Conservation (phyloP, 2,113 vertebrate species). For the Bos taurus region DNA sequence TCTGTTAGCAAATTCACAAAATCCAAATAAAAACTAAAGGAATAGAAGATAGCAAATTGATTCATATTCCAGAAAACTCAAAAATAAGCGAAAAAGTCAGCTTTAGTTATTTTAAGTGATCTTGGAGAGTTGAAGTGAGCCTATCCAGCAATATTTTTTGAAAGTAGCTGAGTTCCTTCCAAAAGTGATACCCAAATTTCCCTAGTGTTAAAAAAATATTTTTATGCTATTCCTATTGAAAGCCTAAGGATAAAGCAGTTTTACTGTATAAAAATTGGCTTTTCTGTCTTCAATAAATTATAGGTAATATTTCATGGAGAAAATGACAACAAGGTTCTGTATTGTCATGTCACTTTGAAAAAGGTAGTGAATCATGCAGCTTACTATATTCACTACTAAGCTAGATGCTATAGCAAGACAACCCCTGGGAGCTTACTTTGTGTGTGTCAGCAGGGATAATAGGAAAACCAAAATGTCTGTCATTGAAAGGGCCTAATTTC, state of each 20-base stretch:
- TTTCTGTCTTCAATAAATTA: not conserved
- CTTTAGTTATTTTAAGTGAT: conserved; percentile 1
- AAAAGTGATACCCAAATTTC: conserved; percentile 18
- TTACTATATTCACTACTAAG: not conserved
- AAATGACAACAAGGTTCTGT: not conserved
- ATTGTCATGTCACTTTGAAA: not conserved
- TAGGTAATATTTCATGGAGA: not conserved
- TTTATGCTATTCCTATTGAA: not conserved
- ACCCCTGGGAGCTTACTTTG: not conserved
- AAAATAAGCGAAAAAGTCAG: conserved; percentile 35
- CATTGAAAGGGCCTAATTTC: not conserved
- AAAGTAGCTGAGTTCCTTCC: not conserved
- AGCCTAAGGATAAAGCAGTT: not conserved
- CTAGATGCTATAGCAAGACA: not conserved
- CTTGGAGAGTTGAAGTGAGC: not conserved
- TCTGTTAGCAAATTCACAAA: not conserved
- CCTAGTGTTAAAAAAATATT: not conserved
- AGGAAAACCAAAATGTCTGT: not conserved
- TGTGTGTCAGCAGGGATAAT: not conserved
- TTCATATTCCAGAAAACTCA: conserved; percentile 10
- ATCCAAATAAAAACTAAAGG: not conserved
- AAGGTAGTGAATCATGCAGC: not conserved
- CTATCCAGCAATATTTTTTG: not conserved
- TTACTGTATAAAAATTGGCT: not conserved
- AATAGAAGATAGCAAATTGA: conserved; percentile 32